Evolutionary conservation across 2,797 vertebrate species (phyloP).

Genomic region (Rhabdophis nuchalis): DNA sequence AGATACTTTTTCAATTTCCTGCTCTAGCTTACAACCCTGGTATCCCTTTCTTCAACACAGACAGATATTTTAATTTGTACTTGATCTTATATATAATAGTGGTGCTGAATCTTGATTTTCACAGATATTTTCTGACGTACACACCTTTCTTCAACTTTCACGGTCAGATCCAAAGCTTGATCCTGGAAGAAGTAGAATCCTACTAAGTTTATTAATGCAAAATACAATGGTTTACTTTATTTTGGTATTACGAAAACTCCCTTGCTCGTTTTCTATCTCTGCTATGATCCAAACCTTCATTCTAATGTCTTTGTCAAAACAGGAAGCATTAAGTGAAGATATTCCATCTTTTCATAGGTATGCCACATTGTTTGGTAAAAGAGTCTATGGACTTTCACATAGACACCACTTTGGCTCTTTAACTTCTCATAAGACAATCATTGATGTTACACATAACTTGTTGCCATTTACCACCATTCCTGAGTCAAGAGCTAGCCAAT

Average conservation of each 20-base stretch:
- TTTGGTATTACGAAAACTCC: background rate
- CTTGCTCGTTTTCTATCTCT: background rate
- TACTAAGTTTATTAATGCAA: background rate
- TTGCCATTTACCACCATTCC: background rate
- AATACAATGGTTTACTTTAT: background rate
- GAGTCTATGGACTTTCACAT: background rate
- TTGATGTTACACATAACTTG: background rate
- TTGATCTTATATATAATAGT: background rate
- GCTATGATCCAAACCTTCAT: background rate
- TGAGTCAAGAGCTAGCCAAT: background rate
- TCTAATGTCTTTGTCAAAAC: background rate
- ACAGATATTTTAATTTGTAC: background rate
- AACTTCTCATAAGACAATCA: background rate
- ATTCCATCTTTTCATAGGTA: background rate
- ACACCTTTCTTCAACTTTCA: conserved; percentile 70
- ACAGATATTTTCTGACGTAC: background rate
- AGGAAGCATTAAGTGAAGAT: background rate
- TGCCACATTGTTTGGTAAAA: background rate
- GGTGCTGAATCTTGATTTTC: background rate
- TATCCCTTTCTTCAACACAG: background rate
- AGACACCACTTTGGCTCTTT: background rate
- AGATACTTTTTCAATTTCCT: background rate
- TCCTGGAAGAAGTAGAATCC: conserved; percentile 60
- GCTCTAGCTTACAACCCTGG: background rate
- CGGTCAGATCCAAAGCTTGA: conserved; percentile 60